phyloP scores from a whole-genome alignment of 1,140 invertebrate genomes.

The Galendromus occidentalis region DNA sequence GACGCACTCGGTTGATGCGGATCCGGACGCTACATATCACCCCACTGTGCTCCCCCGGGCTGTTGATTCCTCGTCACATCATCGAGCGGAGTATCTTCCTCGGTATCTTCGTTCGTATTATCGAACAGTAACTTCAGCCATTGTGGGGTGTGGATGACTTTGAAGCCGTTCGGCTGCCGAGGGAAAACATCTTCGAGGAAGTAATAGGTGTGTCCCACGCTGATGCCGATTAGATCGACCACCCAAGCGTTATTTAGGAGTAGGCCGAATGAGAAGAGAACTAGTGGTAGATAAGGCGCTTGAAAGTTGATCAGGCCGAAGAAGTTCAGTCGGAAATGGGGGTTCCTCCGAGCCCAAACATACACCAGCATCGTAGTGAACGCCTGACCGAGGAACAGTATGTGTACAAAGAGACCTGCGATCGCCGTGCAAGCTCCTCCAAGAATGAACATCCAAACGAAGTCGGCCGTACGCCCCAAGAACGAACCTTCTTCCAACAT shows the following conservation, averaged over 20 bases:
- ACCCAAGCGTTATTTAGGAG: conserved; percentile 85
- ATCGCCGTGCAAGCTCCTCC: conserved; percentile 54
- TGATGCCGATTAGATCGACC: conserved; percentile 91
- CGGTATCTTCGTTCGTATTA: neutral
- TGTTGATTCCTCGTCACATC: conserved; percentile 10
- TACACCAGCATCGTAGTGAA: conserved; percentile 99
- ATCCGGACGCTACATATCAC: too few species aligned
- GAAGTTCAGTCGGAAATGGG: conserved; percentile 90
- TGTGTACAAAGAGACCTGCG: conserved; percentile 87
- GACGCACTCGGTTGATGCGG: too few species aligned
- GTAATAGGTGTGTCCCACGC: conserved; percentile 96
- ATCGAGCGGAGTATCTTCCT: neutral
- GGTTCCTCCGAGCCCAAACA: conserved; percentile 92
- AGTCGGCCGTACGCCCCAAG: too few species aligned
- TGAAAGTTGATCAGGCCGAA: conserved; percentile 94
- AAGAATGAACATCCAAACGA: too few species aligned
- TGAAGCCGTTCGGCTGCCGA: conserved; percentile 67
- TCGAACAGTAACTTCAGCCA: conserved; percentile 50
- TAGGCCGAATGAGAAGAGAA: conserved; percentile 84
- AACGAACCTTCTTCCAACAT: too few species aligned
- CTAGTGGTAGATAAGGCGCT: conserved; percentile 96
- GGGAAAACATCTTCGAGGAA: conserved; percentile 97
- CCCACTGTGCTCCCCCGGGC: neutral
- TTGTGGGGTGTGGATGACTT: conserved; percentile 71
- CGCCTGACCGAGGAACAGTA: conserved; percentile 91